These are phyloP conservation scores for Amiota minor DNA, from an alignment of 2,888 invertebrate genomes.

Conservation along the genomic window DNA sequence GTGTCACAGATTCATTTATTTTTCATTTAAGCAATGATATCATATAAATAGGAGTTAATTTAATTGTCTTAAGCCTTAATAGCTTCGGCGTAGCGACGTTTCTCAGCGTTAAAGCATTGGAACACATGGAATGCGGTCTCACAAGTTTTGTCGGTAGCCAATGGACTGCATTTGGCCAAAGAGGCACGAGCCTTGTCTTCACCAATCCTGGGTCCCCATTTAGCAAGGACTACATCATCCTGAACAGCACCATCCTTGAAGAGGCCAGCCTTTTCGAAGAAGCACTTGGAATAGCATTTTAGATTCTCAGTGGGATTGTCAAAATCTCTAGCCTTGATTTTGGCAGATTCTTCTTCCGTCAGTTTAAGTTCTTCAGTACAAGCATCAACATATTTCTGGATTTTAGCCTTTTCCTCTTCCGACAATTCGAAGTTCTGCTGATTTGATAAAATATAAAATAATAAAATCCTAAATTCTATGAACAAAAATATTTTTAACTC, in stretches of 20 bases:
- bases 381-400: slow-evolving; percentile 48
- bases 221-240: slow-evolving; percentile 47
- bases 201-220: slow-evolving; percentile 56
- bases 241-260: slow-evolving; percentile 62
- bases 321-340: slow-evolving; percentile 56
- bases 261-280: slow-evolving; percentile 65
- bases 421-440: slow-evolving; percentile 50
- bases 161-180: slow-evolving; percentile 50
- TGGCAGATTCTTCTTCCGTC: slow-evolving; percentile 53
- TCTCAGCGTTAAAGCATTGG: slow-evolving; percentile 54
- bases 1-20: not conserved
- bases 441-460: not conserved
- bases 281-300: slow-evolving; percentile 69
- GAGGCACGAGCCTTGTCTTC: slow-evolving; percentile 57
- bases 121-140: slow-evolving; percentile 60
- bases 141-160: slow-evolving; percentile 59
- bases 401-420: slow-evolving; percentile 61
- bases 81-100: slow-evolving; percentile 26
- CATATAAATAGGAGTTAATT: slow-evolving; percentile 17
- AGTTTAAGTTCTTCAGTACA: slow-evolving; percentile 55
- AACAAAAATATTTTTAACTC: slow-evolving; percentile 41
- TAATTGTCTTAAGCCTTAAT: slow-evolving; percentile 5
- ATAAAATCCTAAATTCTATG: not conserved
- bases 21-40: not conserved
- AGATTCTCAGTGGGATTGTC: slow-evolving; percentile 52